Percentiles rank a stretch among this genome's conserved stretches.
Evolutionary conservation across 1,140 invertebrate species (phyloP).

Genomic region (Drosophila sproati): DNA sequence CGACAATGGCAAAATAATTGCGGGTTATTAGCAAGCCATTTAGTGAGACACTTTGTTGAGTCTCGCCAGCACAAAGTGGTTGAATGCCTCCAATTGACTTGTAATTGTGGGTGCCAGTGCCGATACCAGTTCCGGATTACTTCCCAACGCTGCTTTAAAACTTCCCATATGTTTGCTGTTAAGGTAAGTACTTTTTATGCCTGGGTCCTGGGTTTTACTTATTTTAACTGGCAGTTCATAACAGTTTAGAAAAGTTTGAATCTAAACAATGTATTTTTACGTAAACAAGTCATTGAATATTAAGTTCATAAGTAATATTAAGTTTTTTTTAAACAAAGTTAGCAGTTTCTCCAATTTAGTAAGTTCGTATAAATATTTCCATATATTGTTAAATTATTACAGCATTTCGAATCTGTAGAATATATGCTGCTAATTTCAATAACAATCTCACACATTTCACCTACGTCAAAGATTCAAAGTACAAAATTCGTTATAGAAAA

Average conservation of each 20-base stretch:
- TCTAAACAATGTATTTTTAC: background rate
- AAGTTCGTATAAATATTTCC: too few species aligned
- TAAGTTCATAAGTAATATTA: too few species aligned
- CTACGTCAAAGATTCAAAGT: conserved; percentile 24
- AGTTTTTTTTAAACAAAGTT: too few species aligned
- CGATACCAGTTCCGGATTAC: background rate
- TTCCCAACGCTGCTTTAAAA: background rate
- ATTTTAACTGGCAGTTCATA: too few species aligned
- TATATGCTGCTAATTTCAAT: background rate
- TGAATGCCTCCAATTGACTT: conserved; percentile 45
- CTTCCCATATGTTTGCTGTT: conserved; percentile 21
- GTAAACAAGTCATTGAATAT: too few species aligned
- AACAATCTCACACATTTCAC: background rate
- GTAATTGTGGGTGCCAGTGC: conserved; percentile 17
- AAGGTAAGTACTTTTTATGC: conserved; percentile 23
- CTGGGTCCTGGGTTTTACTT: too few species aligned
- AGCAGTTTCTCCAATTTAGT: too few species aligned
- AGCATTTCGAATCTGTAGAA: background rate
- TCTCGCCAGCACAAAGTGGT: conserved; percentile 21
- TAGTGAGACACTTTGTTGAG: conserved; percentile 53
- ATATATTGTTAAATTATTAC: background rate
- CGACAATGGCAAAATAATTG: conserved; percentile 73
- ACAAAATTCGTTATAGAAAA: background rate
- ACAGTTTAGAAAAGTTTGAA: too few species aligned
- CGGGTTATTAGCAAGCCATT: conserved; percentile 73